A percentile compares a stretch with the other conserved stretches of the same genome.
Evolutionary conservation across 92 coral and sea anemone genomes (phyloP).

Genomic region (Epizoanthus stellaris): DNA sequence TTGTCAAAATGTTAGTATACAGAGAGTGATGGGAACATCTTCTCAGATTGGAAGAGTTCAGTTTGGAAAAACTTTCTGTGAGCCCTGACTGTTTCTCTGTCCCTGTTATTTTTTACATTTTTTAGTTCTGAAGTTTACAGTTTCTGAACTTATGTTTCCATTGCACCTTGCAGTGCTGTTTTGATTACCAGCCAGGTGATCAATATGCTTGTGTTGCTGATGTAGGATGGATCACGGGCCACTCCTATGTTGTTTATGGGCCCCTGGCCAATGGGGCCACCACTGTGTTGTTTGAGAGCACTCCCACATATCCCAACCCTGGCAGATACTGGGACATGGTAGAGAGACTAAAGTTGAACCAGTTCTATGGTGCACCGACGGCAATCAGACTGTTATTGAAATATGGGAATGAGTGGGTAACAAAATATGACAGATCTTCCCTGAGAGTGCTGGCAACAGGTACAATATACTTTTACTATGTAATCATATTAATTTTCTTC

Average conservation of each 20-base stretch:
- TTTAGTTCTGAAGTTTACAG: not conserved
- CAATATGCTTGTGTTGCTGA: conserved; percentile 97
- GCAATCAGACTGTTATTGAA: conserved; percentile 86
- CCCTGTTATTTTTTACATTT: not conserved
- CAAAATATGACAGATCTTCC: conserved; percentile 94
- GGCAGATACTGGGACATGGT: conserved; percentile 99
- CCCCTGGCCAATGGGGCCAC: conserved; percentile 98
- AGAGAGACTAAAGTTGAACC: conserved; percentile 83
- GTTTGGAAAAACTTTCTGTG: not conserved
- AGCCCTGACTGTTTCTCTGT: not conserved
- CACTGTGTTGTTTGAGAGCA: conserved; percentile 91
- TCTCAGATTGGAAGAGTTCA: too few relatives aligned
- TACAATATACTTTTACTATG: not conserved
- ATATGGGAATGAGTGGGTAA: conserved; percentile 86
- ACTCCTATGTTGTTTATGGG: conserved; percentile 95
- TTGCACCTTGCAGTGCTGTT: conserved; percentile 71
- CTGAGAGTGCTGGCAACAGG: conserved; percentile 93
- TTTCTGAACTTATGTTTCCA: not conserved
- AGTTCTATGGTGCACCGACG: conserved; percentile 95
- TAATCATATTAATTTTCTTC: too few relatives aligned
- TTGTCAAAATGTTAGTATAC: too few relatives aligned
- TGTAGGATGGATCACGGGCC: conserved; percentile 99
- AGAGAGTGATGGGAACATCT: too few relatives aligned
- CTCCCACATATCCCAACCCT: conserved; percentile 99
- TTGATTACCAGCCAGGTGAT: conserved; percentile 92